Percentiles rank a stretch among this genome's conserved stretches.
phyloP scores from a whole-genome alignment of 2,888 invertebrate species.

The Hypomecis atomaria region DNA sequence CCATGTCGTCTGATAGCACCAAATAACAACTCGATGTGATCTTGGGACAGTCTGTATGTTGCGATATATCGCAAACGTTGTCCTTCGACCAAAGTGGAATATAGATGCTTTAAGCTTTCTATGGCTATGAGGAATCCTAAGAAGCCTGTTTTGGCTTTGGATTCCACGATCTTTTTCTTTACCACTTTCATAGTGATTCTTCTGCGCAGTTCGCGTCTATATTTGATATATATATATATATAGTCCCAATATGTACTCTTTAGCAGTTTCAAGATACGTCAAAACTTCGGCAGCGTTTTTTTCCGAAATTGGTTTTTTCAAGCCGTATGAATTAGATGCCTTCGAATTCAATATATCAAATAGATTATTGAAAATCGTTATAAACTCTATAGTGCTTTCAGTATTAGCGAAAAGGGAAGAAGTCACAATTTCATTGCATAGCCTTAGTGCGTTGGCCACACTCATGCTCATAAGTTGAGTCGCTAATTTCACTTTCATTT shows the following conservation, averaged over 20 bases:
- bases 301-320: neutral
- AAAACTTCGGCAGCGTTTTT: neutral
- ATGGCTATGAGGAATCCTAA: neutral
- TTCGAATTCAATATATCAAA: neutral
- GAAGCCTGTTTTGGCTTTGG: neutral
- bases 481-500: neutral
- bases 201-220: neutral
- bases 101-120: neutral
- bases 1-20: no score
- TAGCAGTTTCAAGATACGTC: neutral
- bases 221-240: neutral
- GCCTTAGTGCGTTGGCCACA: neutral
- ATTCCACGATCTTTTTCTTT: neutral
- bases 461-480: neutral
- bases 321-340: neutral
- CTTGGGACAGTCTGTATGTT: neutral
- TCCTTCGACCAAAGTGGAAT: neutral
- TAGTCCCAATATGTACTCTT: neutral
- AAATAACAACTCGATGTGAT: neutral
- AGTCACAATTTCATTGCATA: neutral
- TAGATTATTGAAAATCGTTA: neutral
- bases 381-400: neutral
- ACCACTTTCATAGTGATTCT: neutral
- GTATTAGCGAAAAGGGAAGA: neutral
- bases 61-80: neutral